Evolutionary conservation across 2,888 invertebrate genomes (phyloP).

Genomic region (Spicauda simplicius): DNA sequence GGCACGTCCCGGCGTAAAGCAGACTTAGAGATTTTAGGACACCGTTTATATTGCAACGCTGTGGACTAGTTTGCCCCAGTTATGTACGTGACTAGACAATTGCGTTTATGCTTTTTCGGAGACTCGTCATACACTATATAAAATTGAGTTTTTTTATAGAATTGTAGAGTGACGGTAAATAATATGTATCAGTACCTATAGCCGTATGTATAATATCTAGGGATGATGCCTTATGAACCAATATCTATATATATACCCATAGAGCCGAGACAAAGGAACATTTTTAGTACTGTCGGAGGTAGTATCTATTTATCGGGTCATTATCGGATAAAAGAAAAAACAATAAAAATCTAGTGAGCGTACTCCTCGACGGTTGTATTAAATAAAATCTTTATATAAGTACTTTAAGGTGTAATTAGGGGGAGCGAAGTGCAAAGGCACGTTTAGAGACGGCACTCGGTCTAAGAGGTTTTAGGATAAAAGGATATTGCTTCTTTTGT

Average conservation of each 20-base stretch:
- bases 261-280: no score
- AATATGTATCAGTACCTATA: no score
- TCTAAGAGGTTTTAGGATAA: constrained; percentile 4
- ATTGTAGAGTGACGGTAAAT: no score
- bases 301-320: no score
- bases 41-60: constrained; percentile 1
- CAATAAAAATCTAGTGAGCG: not conserved
- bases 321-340: not conserved
- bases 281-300: no score
- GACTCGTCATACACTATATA: not conserved
- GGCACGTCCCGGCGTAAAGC: not conserved
- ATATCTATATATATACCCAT: no score
- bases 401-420: not conserved
- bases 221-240: no score
- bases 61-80: constrained; percentile 2
- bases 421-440: not conserved
- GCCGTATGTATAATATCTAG: no score
- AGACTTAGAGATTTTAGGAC: constrained; percentile 6
- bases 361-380: not conserved
- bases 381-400: not conserved
- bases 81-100: constrained; percentile 12
- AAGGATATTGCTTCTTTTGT: constrained; percentile 17
- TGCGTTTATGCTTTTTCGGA: not conserved
- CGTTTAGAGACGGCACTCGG: not conserved
- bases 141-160: no score